These are phyloP conservation scores for Lutra lutra DNA, from an alignment of 2,797 vertebrate genomes.

Conservation along the genomic window DNA sequence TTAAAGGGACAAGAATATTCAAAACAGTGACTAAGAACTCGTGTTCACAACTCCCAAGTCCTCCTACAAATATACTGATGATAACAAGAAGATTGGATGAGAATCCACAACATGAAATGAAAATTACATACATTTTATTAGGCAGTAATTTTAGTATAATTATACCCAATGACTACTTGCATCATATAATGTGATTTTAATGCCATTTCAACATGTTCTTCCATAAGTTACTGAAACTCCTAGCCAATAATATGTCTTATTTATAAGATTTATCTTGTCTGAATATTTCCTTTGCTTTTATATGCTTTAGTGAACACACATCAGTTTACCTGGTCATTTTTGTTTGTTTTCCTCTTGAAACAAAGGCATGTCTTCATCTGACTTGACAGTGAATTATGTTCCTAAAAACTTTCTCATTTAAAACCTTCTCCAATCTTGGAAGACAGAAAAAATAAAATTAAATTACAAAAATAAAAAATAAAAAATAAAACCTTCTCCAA, in stretches of 20 bases:
- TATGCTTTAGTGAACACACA: neutral
- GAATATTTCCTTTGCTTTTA: neutral
- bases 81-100: slow-evolving; percentile 31
- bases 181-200: slow-evolving; percentile 42
- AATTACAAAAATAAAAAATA: neutral
- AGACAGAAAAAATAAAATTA: too few relatives aligned
- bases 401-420: neutral
- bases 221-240: neutral
- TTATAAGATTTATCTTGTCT: neutral
- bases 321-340: neutral
- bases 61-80: neutral
- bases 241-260: neutral
- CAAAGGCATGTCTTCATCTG: neutral
- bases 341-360: neutral
- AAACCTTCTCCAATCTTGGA: neutral
- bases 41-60: neutral
- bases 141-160: slow-evolving; percentile 51
- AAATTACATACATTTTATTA: slow-evolving; percentile 70
- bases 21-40: slow-evolving; percentile 25
- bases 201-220: neutral
- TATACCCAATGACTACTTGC: slow-evolving; percentile 18
- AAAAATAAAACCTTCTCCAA: neutral
- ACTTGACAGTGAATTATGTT: neutral
- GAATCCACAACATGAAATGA: neutral
- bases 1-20: neutral